Conservation (phyloP, 2,888 invertebrate genomes). For the Chydorus sphaericus region DNA sequence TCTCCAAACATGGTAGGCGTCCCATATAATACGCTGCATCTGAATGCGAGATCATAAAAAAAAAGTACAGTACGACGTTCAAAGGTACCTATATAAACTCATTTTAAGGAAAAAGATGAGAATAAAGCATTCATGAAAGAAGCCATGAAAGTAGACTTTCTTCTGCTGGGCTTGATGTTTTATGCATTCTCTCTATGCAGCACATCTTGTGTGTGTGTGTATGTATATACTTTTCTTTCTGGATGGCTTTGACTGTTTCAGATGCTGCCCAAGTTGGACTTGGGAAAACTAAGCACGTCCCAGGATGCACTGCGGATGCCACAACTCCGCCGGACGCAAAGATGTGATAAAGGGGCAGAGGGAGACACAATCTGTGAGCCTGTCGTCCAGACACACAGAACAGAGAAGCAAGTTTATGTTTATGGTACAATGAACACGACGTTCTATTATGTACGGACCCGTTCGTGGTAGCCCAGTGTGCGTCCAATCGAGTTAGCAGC, state of each 20-base stretch:
- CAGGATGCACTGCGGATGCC: conserved; percentile 41
- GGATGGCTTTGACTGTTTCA: conserved; percentile 44
- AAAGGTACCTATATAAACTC: too few species aligned
- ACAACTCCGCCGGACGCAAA: conserved; percentile 53
- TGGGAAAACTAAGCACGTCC: conserved; percentile 46
- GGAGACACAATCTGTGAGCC: conserved; percentile 30
- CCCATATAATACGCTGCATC: conserved; percentile 54
- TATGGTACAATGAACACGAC: not conserved
- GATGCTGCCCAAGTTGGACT: conserved; percentile 42
- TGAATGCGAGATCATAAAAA: conserved; percentile 26
- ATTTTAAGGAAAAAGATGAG: too few species aligned
- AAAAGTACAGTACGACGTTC: not conserved
- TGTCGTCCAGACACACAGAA: conserved; percentile 16
- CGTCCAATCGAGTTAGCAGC: conserved; percentile 50
- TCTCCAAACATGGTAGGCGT: conserved; percentile 83
- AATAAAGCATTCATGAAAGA: too few species aligned
- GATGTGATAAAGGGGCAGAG: conserved; percentile 68
- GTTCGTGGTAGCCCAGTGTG: conserved; percentile 31
- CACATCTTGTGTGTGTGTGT: conserved; percentile 18
- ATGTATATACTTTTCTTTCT: conserved; percentile 47
- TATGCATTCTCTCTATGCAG: not conserved
- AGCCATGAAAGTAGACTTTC: too few species aligned
- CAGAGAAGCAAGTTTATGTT: not conserved
- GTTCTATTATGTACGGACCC: conserved; percentile 24
- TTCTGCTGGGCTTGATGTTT: too few species aligned